Conservation (phyloP, 1,140 invertebrate species). For the Idris sp. region DNA sequence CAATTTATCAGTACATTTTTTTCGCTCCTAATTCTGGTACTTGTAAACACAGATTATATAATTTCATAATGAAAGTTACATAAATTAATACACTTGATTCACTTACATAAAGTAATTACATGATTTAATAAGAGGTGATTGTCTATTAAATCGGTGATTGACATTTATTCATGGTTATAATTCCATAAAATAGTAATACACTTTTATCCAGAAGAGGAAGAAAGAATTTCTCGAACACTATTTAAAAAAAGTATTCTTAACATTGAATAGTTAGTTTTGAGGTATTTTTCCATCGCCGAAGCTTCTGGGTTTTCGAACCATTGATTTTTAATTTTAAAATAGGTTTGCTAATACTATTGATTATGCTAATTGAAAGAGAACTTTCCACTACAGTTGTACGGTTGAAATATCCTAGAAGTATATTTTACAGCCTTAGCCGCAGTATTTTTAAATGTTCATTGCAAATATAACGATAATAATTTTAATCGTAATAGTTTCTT, state of each 20-base stretch:
- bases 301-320: no score
- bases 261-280: no score
- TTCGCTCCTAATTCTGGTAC: constrained; percentile 38
- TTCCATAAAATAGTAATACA: constrained; percentile 18
- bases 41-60: constrained; percentile 40
- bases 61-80: constrained; percentile 42
- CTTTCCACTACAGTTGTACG: no score
- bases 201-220: no score
- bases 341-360: no score
- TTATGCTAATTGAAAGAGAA: no score
- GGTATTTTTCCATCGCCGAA: no score
- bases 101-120: constrained; percentile 41
- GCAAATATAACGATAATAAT: not conserved
- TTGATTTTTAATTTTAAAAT: no score
- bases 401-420: no score
- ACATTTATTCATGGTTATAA: constrained; percentile 20
- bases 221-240: no score
- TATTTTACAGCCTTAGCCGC: no score
- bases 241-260: no score
- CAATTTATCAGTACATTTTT: constrained; percentile 48
- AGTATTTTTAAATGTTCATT: constrained; percentile 1
- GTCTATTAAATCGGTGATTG: constrained; percentile 25
- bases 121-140: constrained; percentile 35
- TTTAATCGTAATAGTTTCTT: constrained; percentile 9
- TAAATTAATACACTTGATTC: constrained; percentile 41